These are phyloP conservation scores for Karalla daura DNA, from an alignment of 2,797 vertebrate species.

Conservation along the genomic window DNA sequence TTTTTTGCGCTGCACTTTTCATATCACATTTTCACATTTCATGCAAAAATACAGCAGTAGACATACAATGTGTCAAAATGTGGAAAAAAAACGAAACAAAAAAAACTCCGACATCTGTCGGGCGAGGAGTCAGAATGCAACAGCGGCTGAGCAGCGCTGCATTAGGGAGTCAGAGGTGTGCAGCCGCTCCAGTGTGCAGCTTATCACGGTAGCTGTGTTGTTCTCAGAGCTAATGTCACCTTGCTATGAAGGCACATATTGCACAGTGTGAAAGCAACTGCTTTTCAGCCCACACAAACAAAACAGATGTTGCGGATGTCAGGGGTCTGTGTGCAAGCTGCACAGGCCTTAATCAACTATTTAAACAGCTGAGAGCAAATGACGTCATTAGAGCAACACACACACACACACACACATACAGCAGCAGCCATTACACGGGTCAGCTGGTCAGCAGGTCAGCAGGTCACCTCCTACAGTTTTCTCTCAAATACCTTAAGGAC, in stretches of 20 bases:
- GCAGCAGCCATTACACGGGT: constrained; percentile 4
- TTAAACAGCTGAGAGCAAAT: constrained; percentile 65
- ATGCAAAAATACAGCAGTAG: background rate
- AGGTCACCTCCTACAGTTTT: background rate
- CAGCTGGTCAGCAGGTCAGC: constrained; percentile 10
- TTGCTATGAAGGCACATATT: constrained; percentile 64
- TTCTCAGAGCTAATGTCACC: constrained; percentile 69
- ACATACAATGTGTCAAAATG: background rate
- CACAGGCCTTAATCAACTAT: constrained; percentile 68
- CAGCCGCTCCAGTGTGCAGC: constrained; percentile 30
- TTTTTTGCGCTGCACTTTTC: too few relatives aligned
- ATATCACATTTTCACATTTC: background rate
- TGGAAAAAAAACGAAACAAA: background rate
- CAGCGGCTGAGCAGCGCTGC: constrained; percentile 18
- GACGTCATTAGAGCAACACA: constrained; percentile 62
- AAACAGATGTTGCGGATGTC: constrained; percentile 73
- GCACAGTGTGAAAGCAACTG: constrained; percentile 59
- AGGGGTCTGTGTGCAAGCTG: constrained; percentile 65
- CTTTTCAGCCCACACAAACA: constrained; percentile 65
- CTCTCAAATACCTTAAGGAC: background rate
- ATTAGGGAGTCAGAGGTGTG: constrained; percentile 24
- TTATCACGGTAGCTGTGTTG: constrained; percentile 33
- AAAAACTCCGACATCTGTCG: background rate
- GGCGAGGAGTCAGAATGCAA: constrained; percentile 16
- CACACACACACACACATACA: constrained; percentile 58